phyloP scores from a whole-genome alignment of 2,113 vertebrate species.

The Salvelinus sp. region DNA sequence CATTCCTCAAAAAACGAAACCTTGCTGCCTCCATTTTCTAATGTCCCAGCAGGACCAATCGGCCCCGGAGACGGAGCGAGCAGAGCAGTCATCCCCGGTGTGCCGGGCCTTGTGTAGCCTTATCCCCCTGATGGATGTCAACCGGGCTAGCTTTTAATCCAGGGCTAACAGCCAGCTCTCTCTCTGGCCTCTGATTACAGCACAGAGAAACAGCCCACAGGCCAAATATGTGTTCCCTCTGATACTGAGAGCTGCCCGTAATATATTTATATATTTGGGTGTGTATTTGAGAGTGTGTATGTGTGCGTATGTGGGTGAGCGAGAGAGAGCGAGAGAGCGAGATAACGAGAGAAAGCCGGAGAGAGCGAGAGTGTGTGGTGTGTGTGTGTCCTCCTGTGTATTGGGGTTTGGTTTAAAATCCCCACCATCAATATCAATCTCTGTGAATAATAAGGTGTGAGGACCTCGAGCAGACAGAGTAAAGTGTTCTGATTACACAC shows the following conservation, averaged over 20 bases:
- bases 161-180: conserved; percentile 65
- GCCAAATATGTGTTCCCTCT: conserved; percentile 55
- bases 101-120: conserved; percentile 54
- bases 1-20: conserved; percentile 60
- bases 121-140: conserved; percentile 72
- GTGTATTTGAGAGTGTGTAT: background rate
- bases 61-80: conserved; percentile 54
- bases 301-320: background rate
- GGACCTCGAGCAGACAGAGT: conserved; percentile 37
- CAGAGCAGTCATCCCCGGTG: conserved; percentile 46
- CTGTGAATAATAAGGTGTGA: conserved; percentile 49
- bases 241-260: conserved; percentile 42
- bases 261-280: conserved; percentile 5
- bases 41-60: conserved; percentile 66
- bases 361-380: background rate
- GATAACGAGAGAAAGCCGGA: conserved; percentile 2
- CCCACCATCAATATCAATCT: conserved; percentile 53
- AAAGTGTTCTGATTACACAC: conserved; percentile 35
- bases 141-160: conserved; percentile 67
- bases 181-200: conserved; percentile 69
- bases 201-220: conserved; percentile 47
- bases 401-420: conserved; percentile 33
- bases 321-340: background rate
- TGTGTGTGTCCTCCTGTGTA: conserved; percentile 25
- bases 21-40: conserved; percentile 62